Evolutionary conservation across 1,140 invertebrate species (phyloP).

Genomic region (Sinonovacula constricta): DNA sequence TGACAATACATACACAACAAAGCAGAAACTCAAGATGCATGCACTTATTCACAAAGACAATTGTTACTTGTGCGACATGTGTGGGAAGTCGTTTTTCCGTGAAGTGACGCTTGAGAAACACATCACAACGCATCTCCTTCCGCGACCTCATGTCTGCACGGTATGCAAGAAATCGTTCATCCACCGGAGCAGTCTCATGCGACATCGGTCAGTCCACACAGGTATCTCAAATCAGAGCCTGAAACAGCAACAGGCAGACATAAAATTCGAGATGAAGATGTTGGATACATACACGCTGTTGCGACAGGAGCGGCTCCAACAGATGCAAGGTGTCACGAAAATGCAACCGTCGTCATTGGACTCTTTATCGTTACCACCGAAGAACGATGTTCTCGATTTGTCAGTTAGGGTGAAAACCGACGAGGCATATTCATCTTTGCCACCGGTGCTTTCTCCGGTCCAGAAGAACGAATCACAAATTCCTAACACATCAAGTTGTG

Average conservation of each 20-base stretch:
- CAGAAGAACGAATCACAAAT: neutral
- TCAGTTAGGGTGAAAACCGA: slow-evolving; percentile 29
- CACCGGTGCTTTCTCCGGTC: slow-evolving; percentile 37
- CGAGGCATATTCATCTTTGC: slow-evolving; percentile 13
- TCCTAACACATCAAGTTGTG: neutral
- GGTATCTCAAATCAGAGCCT: neutral
- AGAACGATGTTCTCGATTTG: slow-evolving; percentile 40
- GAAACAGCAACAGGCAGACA: slow-evolving; percentile 33
- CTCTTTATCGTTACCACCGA: neutral
- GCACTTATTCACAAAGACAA: slow-evolving; percentile 49
- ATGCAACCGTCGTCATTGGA: too few species aligned
- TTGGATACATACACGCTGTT: slow-evolving; percentile 40
- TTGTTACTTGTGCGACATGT: slow-evolving; percentile 40
- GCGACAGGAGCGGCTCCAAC: slow-evolving; percentile 23
- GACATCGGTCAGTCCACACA: slow-evolving; percentile 24
- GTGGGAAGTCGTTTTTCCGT: slow-evolving; percentile 43
- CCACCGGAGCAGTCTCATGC: slow-evolving; percentile 44
- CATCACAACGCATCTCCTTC: slow-evolving; percentile 37
- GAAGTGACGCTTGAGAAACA: slow-evolving; percentile 49
- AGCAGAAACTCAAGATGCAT: slow-evolving; percentile 43
- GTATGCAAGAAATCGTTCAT: slow-evolving; percentile 46
- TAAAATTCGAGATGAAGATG: slow-evolving; percentile 47
- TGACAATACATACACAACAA: slow-evolving; percentile 47
- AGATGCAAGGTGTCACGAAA: neutral
- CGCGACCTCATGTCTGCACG: slow-evolving; percentile 36